A percentile compares a stretch with the other conserved stretches of the same genome.
Conservation (phyloP, 2,888 invertebrate species). For the Phytoseiulus persimilis region DNA sequence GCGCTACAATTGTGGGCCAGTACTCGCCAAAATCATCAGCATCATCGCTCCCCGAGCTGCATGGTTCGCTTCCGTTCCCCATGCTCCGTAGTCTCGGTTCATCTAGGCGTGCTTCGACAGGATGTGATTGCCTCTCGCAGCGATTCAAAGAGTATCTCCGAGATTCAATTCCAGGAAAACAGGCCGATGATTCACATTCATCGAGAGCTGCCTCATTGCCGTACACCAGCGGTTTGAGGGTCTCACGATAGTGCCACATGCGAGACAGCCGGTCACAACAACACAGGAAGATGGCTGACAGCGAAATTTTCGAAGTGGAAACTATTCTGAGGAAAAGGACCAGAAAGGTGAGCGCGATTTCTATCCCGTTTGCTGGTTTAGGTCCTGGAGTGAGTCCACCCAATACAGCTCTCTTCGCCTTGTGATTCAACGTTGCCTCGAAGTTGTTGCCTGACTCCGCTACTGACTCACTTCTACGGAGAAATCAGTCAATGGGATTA, state of each 20-base stretch:
- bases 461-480: neutral
- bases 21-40: too few species aligned
- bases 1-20: too few species aligned
- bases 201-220: neutral
- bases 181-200: neutral
- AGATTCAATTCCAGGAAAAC: neutral
- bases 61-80: too few species aligned
- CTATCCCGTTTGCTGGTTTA: too few species aligned
- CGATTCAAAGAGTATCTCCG: neutral
- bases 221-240: neutral
- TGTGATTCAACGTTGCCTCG: too few species aligned
- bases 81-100: too few species aligned
- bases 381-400: too few species aligned
- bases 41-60: too few species aligned
- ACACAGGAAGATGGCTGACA: neutral
- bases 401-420: too few species aligned
- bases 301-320: neutral
- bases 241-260: neutral
- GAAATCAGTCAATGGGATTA: neutral
- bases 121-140: too few species aligned
- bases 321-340: neutral
- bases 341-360: neutral
- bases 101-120: too few species aligned
- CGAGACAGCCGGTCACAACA: neutral
- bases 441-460: too few species aligned